phyloP scores from a whole-genome alignment of 2,113 vertebrate species.

The Oncorhynchus gorbuscha region DNA sequence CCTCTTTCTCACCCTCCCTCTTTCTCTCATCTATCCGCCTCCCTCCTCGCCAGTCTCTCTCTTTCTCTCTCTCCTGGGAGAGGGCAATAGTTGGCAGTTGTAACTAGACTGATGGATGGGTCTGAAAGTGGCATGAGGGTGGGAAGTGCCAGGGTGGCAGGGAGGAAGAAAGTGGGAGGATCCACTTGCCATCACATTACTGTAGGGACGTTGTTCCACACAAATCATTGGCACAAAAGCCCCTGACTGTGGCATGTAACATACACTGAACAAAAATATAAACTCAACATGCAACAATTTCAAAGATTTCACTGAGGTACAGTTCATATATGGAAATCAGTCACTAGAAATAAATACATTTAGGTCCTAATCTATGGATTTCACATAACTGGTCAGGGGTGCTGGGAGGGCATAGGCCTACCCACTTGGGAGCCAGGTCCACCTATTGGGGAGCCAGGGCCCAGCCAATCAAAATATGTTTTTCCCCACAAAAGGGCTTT shows the following conservation, averaged over 20 bases:
- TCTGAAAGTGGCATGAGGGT: conserved; percentile 48
- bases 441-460: too few relatives aligned
- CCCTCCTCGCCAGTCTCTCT: conserved; percentile 22
- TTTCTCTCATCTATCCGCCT: conserved; percentile 12
- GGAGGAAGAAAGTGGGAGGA: conserved; percentile 39
- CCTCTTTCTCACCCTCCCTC: conserved; percentile 14
- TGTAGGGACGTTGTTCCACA: conserved; percentile 52
- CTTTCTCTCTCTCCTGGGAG: conserved; percentile 51
- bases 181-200: conserved; percentile 55
- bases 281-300: too few relatives aligned
- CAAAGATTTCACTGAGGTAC: too few relatives aligned
- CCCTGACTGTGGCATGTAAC: background rate
- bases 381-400: too few relatives aligned
- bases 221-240: conserved; percentile 10
- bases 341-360: too few relatives aligned
- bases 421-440: too few relatives aligned
- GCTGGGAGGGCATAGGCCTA: too few relatives aligned
- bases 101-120: conserved; percentile 72
- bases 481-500: too few relatives aligned
- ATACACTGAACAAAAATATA: too few relatives aligned
- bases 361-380: too few relatives aligned
- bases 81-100: conserved; percentile 53
- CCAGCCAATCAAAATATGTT: too few relatives aligned
- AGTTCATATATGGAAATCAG: too few relatives aligned
- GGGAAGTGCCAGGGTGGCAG: background rate